These are phyloP conservation scores for Acropora yongei DNA, from an alignment of 64 coral and sea anemone genomes.

Conservation along the genomic window DNA sequence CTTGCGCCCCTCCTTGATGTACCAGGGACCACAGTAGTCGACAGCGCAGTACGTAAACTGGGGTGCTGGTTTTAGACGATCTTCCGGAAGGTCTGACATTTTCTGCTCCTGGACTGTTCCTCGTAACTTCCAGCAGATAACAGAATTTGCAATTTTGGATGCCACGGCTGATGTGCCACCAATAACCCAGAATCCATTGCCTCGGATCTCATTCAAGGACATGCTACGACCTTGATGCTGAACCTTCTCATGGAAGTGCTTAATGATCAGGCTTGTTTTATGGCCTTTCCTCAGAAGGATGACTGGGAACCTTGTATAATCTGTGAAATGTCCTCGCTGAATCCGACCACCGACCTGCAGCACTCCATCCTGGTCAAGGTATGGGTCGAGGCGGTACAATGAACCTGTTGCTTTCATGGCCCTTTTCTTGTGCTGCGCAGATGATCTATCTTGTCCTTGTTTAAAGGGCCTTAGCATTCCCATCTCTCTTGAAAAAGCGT, in stretches of 20 bases:
- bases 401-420: not conserved
- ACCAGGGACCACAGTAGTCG: too few species aligned
- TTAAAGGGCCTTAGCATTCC: not conserved
- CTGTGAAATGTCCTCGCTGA: not conserved
- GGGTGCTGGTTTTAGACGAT: too few species aligned
- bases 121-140: not conserved
- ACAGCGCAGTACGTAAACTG: too few species aligned
- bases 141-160: slow-evolving; percentile 14
- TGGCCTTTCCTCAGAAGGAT: too few species aligned
- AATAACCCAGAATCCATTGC: slow-evolving; percentile 1
- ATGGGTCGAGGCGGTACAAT: not conserved
- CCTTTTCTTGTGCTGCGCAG: not conserved
- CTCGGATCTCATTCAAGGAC: slow-evolving; percentile 3
- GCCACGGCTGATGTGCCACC: not conserved
- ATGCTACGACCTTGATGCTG: not conserved
- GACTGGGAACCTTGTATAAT: too few species aligned
- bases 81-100: too few species aligned
- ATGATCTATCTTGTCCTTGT: slow-evolving; percentile 16
- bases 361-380: not conserved
- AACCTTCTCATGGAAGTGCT: too few species aligned
- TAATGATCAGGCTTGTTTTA: too few species aligned
- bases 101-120: too few species aligned
- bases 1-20: too few species aligned
- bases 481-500: not conserved
- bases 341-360: not conserved